Conservation (phyloP, 2,797 vertebrate genomes). For the Cuculus canorus region DNA sequence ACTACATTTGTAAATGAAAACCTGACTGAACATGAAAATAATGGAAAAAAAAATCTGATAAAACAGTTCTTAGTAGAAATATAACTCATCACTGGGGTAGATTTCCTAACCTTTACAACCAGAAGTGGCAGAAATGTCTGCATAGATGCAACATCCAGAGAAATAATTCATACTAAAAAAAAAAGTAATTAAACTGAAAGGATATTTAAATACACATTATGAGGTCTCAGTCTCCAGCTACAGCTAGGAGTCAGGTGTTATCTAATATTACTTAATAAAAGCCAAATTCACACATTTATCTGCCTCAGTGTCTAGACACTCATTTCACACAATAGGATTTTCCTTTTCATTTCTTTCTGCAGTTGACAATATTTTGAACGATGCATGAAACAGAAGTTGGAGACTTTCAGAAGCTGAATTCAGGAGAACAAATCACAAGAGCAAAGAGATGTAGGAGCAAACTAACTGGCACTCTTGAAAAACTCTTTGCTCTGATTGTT, state of each 20-base stretch:
- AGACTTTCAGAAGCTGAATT: background rate
- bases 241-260: background rate
- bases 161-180: background rate
- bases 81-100: background rate
- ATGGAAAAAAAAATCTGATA: background rate
- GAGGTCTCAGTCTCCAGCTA: background rate
- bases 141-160: background rate
- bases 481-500: background rate
- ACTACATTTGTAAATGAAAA: background rate
- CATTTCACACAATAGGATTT: background rate
- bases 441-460: background rate
- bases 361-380: background rate
- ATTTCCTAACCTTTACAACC: background rate
- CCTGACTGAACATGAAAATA: background rate
- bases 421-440: background rate
- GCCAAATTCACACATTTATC: background rate
- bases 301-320: background rate
- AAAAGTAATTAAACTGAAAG: too few relatives aligned
- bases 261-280: background rate
- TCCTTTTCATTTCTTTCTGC: background rate
- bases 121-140: background rate
- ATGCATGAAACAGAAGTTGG: background rate
- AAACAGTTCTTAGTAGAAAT: background rate
- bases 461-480: background rate
- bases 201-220: background rate